Conservation (phyloP, 2,797 vertebrate genomes). For the Amazonetta brasiliensis region DNA sequence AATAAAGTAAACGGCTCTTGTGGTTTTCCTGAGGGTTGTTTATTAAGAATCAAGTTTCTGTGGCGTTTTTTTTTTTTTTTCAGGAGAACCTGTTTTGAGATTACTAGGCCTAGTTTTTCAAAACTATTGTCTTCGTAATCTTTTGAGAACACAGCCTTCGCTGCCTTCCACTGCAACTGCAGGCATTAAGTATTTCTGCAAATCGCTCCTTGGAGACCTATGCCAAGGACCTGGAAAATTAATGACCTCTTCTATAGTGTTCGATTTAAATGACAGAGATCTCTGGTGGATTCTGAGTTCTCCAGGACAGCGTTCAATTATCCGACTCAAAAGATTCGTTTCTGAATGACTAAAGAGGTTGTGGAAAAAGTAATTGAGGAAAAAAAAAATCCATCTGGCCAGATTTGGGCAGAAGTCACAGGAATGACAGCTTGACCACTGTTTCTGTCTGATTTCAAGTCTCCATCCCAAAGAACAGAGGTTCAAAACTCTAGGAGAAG, state of each 20-base stretch:
- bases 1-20: background rate
- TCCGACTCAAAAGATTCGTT: background rate
- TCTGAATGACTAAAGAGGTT: background rate
- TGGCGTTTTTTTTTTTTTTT: background rate
- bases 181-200: slow-evolving; percentile 39
- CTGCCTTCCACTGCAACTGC: slow-evolving; percentile 19
- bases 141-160: background rate
- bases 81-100: slow-evolving; percentile 43
- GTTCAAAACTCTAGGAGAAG: background rate
- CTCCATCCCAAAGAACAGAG: background rate
- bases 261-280: slow-evolving; percentile 4
- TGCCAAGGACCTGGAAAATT: slow-evolving; percentile 25
- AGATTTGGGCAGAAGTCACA: background rate
- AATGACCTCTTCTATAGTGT: background rate
- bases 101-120: background rate
- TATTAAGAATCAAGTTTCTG: slow-evolving; percentile 23
- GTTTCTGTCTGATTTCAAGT: background rate
- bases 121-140: slow-evolving; percentile 23
- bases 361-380: background rate
- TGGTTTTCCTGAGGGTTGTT: background rate
- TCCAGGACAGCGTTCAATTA: background rate
- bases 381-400: background rate
- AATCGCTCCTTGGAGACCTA: slow-evolving; percentile 6
- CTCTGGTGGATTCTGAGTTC: background rate
- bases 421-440: background rate